These are phyloP conservation scores for Semibalanus balanoides DNA, from an alignment of 1,140 invertebrate species.

Conservation along the genomic window DNA sequence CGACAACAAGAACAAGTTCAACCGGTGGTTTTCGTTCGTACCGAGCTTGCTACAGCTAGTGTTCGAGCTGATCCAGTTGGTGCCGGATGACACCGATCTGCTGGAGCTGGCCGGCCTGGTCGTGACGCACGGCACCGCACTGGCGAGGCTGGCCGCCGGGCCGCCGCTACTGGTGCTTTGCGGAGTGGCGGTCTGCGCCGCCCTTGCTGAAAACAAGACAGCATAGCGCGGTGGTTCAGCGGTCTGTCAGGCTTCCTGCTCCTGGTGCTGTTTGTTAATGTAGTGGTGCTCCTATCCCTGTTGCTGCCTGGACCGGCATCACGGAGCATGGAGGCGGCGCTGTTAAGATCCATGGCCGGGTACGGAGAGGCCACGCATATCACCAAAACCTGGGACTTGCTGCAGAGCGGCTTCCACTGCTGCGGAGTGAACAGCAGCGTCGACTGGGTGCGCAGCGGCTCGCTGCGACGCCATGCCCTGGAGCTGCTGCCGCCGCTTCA, in stretches of 20 bases:
- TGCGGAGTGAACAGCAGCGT: background rate
- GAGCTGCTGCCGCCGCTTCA: background rate
- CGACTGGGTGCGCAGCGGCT: background rate
- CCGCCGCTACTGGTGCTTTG: too few species aligned
- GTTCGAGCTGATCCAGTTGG: too few species aligned
- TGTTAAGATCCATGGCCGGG: background rate
- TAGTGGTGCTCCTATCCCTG: background rate
- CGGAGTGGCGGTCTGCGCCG: background rate
- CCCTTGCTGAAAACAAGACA: too few species aligned
- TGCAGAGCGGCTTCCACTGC: background rate
- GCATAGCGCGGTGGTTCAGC: background rate
- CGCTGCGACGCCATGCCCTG: background rate
- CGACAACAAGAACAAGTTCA: too few species aligned
- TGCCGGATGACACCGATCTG: too few species aligned
- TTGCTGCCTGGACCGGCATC: background rate
- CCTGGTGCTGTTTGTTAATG: background rate
- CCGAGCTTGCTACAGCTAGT: too few species aligned
- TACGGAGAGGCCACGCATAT: background rate
- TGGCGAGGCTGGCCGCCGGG: background rate
- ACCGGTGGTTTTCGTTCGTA: too few species aligned
- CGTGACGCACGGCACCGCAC: background rate
- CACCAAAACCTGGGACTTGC: background rate
- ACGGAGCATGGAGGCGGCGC: background rate
- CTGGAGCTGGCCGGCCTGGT: background rate
- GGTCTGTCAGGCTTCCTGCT: background rate